Evolutionary conservation across 2,113 vertebrate species (phyloP), one percentile per base, ranked within the genome.

Genomic region (Notiomystis cincta): DNA sequence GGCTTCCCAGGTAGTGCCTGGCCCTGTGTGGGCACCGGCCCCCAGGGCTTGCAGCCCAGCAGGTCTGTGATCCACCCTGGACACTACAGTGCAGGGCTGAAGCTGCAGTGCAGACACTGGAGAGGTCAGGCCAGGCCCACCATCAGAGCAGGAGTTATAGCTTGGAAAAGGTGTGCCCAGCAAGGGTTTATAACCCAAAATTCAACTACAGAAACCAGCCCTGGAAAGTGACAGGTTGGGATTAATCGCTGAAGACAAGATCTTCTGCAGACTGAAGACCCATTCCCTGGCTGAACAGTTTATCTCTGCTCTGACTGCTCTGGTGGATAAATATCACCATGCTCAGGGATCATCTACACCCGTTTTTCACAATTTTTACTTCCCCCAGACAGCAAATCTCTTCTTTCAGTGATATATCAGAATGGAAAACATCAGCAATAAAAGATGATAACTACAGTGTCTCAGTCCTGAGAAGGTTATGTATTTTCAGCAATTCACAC

Each of bases 351-450:
- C n/a, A 81, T 33, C 66, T 50, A 88, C 33, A 73, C 16, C 45
- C 4, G 2, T 94, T 88, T 85, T 92, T 73, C 66, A 92, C 35
- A 65, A 62, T 31, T 83, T 86, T 69, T 88, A 61, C 79, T 86
- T 89, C 50, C 88, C 33, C 40, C 76, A 66, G 90, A 82, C 51
- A 92, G 47, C 62, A 70, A 70, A 90, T 70, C 28, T 72, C 54
- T 73, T 82, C 54, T 80, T 93, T 50, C 64, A 62, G 31, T 66
- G 82, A 86, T 83, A 69, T 53, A 90, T 20, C 40, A 56, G 76
- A 24, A 92, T 86, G 45, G 88, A 70, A 95, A 86, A 70, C 71
- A 70, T 66, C 76, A 78, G n/a, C 51, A 93, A 81, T 93, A 95
- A 82, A 75, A 92, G 42, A 87, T 58, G 69, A 73, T 71, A 92